phyloP scores from a whole-genome alignment of 2,797 vertebrate genomes.

The Acanthurus lineatus region DNA sequence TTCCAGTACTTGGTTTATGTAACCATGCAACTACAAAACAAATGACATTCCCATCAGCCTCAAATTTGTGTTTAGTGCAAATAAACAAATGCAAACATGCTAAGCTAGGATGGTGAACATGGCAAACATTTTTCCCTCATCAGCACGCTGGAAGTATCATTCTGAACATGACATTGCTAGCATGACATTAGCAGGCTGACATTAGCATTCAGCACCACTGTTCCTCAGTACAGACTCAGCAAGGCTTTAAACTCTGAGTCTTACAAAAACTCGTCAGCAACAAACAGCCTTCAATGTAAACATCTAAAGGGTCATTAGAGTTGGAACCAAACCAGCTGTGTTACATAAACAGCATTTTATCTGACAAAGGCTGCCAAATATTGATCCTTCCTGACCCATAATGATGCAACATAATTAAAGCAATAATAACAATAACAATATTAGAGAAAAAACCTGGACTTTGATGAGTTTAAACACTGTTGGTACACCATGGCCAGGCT shows the following conservation, averaged over 20 bases:
- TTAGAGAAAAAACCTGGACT: too few species aligned
- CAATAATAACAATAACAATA: not conserved
- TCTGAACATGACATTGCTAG: not conserved
- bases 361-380: conserved; percentile 10
- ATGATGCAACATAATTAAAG: not conserved
- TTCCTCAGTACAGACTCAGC: not conserved
- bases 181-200: not conserved
- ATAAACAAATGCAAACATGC: too few species aligned
- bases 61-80: too few species aligned
- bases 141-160: too few species aligned
- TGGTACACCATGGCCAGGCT: too few species aligned
- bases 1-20: not conserved
- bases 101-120: too few species aligned
- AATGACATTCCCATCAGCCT: not conserved
- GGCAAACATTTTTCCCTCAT: not conserved
- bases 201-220: not conserved
- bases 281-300: not conserved
- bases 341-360: conserved; percentile 14
- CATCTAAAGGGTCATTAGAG: not conserved
- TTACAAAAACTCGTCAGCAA: not conserved
- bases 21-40: not conserved
- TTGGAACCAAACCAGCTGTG: conserved; percentile 3
- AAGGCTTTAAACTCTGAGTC: not conserved
- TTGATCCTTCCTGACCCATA: conserved; percentile 1
- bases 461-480: too few species aligned